Evolutionary conservation across 2,888 invertebrate genomes (phyloP).

Genomic region (Dryomyza anilis): DNA sequence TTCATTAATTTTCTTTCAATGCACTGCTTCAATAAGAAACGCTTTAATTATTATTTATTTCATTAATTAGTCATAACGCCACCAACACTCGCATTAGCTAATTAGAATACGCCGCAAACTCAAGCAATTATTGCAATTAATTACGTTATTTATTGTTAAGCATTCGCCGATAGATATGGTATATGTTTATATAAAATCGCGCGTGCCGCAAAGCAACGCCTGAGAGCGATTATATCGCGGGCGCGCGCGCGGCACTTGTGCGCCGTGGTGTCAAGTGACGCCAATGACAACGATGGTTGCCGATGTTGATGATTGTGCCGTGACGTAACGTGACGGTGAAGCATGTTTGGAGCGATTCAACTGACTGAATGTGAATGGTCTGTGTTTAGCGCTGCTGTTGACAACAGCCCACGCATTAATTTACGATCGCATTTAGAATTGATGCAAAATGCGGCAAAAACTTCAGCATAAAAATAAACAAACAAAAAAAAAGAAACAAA

Average conservation of each 20-base stretch:
- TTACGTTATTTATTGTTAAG: conserved; percentile 2
- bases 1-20: no score
- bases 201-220: conserved; percentile 1
- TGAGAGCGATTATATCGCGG: no score
- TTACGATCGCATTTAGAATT: neutral
- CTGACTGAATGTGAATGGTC: no score
- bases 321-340: no score
- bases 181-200: neutral
- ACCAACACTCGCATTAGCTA: no score
- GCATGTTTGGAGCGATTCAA: no score
- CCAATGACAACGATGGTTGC: neutral
- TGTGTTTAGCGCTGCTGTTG: neutral
- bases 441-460: conserved; percentile 1
- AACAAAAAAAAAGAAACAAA: neutral
- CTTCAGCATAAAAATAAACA: neutral
- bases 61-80: no score
- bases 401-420: conserved; percentile 1
- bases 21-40: no score
- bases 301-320: neutral
- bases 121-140: conserved; percentile 12
- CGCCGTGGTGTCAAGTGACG: no score
- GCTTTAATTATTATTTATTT: no score
- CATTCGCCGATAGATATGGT: conserved; percentile 3
- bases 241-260: no score
- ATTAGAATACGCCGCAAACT: no score